Evolutionary conservation across 2,113 vertebrate species (phyloP), one percentile per base, ranked within the genome.

Genomic region (Boulengeromyrus knoepffleri): DNA sequence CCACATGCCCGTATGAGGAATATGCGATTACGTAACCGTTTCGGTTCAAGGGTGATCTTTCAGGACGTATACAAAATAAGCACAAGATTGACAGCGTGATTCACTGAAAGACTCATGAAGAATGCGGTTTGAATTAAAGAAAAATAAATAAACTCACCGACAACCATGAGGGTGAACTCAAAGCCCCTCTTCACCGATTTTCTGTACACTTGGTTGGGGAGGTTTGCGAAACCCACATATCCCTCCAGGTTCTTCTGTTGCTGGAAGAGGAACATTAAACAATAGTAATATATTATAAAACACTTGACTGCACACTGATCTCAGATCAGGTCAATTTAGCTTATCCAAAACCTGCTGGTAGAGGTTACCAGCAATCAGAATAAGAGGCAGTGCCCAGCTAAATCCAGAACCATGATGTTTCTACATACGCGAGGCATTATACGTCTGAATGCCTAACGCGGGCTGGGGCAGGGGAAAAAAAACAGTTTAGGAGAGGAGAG

Each of bases 111-210:
- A 39, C 31, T 39, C 70, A 17, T 13, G 49, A 52, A 13, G 12
- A 77, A 77, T 77, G 70, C 21, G 27, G 31, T 5, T 31, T 0
- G 5, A 39, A 19, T 77, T 77, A 31, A 74, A 15, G 31, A 36
- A 77, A 77, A 50, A 49, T 31, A 85, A 74, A 24, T 0, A 21
- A 42, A 47, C 97, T 97, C 92, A 99, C 98, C 98, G 91, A 99
- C 98, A 94, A 99, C 98, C 98, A 99, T 99, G 92, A 99, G 97
- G 0, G 98, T 99, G 95, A 99, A 99, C 93, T 99, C 98, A 92
- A 99, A 98, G 47, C 98, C 98, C 93, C 98, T 96, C 94, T 99
- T 99, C 94, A 99, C 98, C n/a, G 98, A 98, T 93, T 99, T 99
- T 90, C 98, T 96, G 93, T 99, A 99, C 31, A 99, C 98, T 96